These are phyloP conservation scores for Cataglyphis cursor DNA, from an alignment of 2,888 invertebrate genomes.

Conservation along the genomic window DNA sequence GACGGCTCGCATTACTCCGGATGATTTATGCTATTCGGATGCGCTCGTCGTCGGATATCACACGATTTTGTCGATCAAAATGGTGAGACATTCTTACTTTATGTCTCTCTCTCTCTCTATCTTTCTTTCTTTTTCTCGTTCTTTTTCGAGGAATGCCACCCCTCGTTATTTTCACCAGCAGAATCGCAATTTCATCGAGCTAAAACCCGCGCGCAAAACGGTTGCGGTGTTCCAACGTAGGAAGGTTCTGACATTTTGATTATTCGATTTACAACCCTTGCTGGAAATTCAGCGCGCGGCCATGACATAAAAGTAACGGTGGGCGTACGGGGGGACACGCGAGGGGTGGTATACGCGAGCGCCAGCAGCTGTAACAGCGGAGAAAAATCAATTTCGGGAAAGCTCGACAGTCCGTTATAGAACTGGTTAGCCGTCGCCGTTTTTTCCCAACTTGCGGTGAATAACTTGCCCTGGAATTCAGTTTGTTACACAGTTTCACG, in stretches of 20 bases:
- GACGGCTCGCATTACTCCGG: slow-evolving; percentile 49
- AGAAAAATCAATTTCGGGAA: slow-evolving; percentile 77
- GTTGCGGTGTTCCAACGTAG: slow-evolving; percentile 68
- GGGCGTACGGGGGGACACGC: slow-evolving; percentile 30
- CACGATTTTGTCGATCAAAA: slow-evolving; percentile 31
- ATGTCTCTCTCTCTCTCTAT: neutral
- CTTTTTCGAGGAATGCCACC: neutral
- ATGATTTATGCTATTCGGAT: slow-evolving; percentile 53
- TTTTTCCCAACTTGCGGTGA: slow-evolving; percentile 53
- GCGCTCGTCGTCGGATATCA: slow-evolving; percentile 46
- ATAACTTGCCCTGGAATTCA: slow-evolving; percentile 64
- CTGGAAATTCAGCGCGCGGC: slow-evolving; percentile 73
- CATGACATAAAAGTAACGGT: slow-evolving; percentile 75
- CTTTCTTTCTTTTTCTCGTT: neutral
- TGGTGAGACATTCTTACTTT: slow-evolving; percentile 21
- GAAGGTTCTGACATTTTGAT: slow-evolving; percentile 77
- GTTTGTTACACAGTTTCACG: slow-evolving; percentile 62
- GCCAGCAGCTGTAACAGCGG: slow-evolving; percentile 64
- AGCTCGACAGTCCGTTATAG: slow-evolving; percentile 75
- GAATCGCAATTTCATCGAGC: slow-evolving; percentile 67
- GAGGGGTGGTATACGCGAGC: slow-evolving; percentile 48
- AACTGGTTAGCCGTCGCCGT: slow-evolving; percentile 66
- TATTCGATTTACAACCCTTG: slow-evolving; percentile 77
- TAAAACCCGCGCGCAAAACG: slow-evolving; percentile 70
- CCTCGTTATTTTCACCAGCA: slow-evolving; percentile 47